A percentile compares a stretch with the other conserved stretches of the same genome.
phyloP scores from a whole-genome alignment of 2,888 invertebrate species.

The Dryocosmus kuriphilus region DNA sequence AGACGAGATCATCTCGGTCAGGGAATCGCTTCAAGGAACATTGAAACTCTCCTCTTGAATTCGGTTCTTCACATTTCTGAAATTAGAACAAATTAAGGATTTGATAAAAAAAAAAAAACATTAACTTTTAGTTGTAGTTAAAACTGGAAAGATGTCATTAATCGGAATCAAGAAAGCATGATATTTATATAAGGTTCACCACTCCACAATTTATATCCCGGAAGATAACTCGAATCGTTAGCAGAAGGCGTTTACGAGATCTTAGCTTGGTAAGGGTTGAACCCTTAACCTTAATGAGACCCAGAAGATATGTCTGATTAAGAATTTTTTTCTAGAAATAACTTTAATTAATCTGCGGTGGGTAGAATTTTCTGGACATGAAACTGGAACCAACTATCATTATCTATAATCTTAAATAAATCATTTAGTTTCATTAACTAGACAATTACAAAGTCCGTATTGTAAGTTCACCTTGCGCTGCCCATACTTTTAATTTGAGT shows the following conservation, averaged over 20 bases:
- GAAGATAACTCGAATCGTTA: constrained; percentile 35
- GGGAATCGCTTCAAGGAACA: constrained; percentile 26
- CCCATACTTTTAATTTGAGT: constrained; percentile 18
- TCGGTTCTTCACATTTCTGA: background rate
- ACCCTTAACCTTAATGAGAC: constrained; percentile 63
- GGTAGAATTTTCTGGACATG: constrained; percentile 31
- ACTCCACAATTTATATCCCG: background rate
- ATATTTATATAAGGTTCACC: constrained; percentile 3
- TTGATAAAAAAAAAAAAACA: background rate
- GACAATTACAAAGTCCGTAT: constrained; percentile 5
- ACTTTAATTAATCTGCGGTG: background rate
- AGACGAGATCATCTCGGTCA: constrained; percentile 43
- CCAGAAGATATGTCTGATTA: constrained; percentile 25
- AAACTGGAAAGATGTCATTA: background rate
- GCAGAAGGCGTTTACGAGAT: constrained; percentile 24
- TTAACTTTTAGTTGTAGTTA: background rate
- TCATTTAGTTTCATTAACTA: constrained; percentile 10
- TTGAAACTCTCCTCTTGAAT: background rate
- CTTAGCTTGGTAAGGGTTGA: constrained; percentile 41
- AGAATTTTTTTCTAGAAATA: background rate
- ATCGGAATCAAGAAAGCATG: background rate
- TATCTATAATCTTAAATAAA: constrained; percentile 25
- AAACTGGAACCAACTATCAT: constrained; percentile 6
- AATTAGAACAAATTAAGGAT: background rate
- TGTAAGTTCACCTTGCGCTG: constrained; percentile 14